Evolutionary conservation across 37 sponge, comb jelly and placozoan genomes (phyloP).

Genomic region (Tethya wilhelma): DNA sequence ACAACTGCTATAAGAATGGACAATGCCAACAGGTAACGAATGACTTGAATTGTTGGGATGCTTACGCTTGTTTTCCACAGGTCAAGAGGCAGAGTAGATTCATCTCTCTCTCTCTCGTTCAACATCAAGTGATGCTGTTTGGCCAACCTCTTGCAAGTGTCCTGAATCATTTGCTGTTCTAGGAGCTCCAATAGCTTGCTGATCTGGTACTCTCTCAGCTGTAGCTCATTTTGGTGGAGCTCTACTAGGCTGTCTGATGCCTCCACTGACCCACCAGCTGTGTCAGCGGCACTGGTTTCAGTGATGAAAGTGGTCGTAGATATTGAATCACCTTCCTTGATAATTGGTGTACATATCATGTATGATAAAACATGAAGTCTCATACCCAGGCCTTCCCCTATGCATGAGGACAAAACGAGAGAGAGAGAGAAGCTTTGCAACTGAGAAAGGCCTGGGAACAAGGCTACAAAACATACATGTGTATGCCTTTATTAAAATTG

Average conservation of each 20-base stretch:
- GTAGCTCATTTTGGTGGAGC: conserved; percentile 41
- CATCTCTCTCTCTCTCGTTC: conserved; percentile 68
- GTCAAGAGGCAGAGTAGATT: conserved; percentile 65
- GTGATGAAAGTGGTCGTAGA: conserved; percentile 45
- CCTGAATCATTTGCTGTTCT: conserved; percentile 56
- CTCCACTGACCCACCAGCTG: not conserved
- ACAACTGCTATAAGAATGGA: not conserved
- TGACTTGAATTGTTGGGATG: not conserved
- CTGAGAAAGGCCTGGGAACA: no score
- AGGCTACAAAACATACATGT: no score
- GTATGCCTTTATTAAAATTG: no score
- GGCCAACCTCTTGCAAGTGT: conserved; percentile 43
- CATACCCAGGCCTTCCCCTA: not conserved
- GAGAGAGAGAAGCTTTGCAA: no score
- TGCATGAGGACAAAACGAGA: no score
- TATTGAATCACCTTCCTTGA: conserved; percentile 11
- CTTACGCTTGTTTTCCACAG: conserved; percentile 77
- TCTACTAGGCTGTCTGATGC: not conserved
- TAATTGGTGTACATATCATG: not conserved
- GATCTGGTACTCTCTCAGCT: conserved; percentile 48
- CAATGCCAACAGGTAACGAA: not conserved
- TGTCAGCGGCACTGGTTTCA: conserved; percentile 10
- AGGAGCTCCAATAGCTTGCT: conserved; percentile 39
- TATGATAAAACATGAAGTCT: not conserved
- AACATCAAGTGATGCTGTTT: conserved; percentile 48